phyloP scores from a whole-genome alignment of 2,113 vertebrate genomes.

The Poicephalus meyeri region DNA sequence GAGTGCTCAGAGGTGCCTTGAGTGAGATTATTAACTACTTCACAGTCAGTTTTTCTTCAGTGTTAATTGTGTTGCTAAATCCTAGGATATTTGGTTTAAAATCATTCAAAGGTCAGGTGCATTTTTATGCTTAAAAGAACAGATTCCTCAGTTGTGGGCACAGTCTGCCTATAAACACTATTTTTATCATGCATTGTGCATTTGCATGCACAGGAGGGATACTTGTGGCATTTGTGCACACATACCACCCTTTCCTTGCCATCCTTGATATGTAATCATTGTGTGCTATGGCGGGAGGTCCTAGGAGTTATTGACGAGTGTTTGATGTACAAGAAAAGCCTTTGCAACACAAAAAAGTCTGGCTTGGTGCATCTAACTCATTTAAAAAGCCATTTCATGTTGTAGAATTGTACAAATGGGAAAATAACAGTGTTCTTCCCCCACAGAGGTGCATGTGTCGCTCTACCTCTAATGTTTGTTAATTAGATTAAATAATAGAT shows the following conservation, averaged over 20 bases:
- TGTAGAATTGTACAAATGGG: background rate
- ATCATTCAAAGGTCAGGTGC: background rate
- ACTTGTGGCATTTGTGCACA: background rate
- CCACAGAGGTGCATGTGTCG: background rate
- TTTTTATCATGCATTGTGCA: background rate
- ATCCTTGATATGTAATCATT: background rate
- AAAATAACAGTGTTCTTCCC: background rate
- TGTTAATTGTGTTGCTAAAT: background rate
- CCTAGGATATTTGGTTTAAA: background rate
- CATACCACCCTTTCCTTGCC: background rate
- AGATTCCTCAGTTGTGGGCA: background rate
- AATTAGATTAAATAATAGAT: background rate
- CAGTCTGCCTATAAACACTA: background rate
- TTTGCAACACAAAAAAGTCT: background rate
- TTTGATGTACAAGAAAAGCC: background rate
- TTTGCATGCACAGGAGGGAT: background rate
- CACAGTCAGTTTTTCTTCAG: background rate
- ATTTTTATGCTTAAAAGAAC: background rate
- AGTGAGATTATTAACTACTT: background rate
- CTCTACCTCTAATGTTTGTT: background rate
- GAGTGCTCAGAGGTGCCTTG: background rate
- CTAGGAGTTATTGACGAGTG: background rate
- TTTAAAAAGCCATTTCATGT: background rate
- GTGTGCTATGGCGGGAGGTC: background rate
- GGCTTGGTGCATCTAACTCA: background rate